Evolutionary conservation across 2,888 invertebrate species (phyloP).

Genomic region (Lasioglossum zephyrum): DNA sequence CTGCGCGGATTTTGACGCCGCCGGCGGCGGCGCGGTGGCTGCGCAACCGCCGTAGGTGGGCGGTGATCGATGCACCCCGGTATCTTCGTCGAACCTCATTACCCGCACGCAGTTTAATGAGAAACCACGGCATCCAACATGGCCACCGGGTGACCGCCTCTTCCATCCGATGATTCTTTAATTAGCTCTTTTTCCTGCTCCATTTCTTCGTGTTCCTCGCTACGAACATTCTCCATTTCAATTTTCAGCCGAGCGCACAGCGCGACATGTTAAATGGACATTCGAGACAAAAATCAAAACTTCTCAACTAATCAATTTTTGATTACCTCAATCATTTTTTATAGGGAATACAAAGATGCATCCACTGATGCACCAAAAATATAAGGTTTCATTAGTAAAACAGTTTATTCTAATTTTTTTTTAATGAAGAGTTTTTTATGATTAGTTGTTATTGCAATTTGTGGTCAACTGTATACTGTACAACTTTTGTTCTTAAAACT

Average conservation of each 20-base stretch:
- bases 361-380: no score
- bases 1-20: slow-evolving; percentile 15
- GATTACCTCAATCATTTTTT: no score
- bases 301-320: no score
- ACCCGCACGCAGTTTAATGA: slow-evolving; percentile 13
- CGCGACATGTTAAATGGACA: no score
- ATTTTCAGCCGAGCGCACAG: not conserved
- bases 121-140: slow-evolving; percentile 1
- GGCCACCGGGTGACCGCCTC: not conserved
- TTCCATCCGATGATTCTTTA: not conserved
- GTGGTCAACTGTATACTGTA: no score
- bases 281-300: no score
- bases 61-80: slow-evolving; percentile 19
- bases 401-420: no score
- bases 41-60: slow-evolving; percentile 3
- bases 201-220: not conserved
- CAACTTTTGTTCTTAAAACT: no score
- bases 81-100: slow-evolving; percentile 14
- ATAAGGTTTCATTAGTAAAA: no score
- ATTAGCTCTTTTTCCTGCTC: not conserved
- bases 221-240: not conserved
- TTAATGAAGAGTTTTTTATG: no score
- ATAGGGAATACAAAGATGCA: no score
- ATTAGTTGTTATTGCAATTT: no score
- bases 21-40: not conserved